Evolutionary conservation across 1,140 invertebrate genomes (phyloP), one percentile per base, ranked within the genome.

Genomic region (Acromyrmex heyeri): DNA sequence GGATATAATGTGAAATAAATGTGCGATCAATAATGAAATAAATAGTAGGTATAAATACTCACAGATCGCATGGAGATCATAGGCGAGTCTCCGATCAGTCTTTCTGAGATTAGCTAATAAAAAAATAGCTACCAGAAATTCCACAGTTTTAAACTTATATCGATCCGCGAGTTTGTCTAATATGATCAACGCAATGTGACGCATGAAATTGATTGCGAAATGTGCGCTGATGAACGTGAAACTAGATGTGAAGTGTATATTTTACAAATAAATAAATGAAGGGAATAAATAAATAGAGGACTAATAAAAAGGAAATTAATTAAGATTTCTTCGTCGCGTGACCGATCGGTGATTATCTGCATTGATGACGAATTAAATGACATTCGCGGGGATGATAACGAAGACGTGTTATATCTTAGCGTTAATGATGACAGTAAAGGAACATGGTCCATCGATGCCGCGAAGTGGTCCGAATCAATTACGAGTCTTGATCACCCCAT

Each of bases 401-500:
- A 48, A 65, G 59, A 1, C 12, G 12, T 24, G 21, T 38, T 24
- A 57, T 86, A 81, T 70, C 27, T 12, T 70, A 53, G 55, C 65
- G 7, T 57, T 27, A 65, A 62, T 34, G 24, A 78, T 57, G 57
- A 70, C 6, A 57, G 21, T 16, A 50, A 81, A 53, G 53, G n/a
- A 85, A 69, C 38, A 8, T 48, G 16, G 27, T 59, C 62, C 59
- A 62, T 61, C 34, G 75, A 34, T 34, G 38, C 70, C 55, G 81
- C 55, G 44, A 76, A 24, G 14, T 21, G n/a, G 38, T 24, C 18
- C 38, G 48, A 21, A 30, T 18, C 16, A 8, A 73, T 90, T 93
- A 92, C 73, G 73, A 85, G 34, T 93, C 88, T 10, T 87, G 83
- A 75, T 92, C 81, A 5, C 75, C 90, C 92, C 91, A 92, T 44